Conservation (phyloP, 2,888 invertebrate species). For the Dermolepida albohirtum region DNA sequence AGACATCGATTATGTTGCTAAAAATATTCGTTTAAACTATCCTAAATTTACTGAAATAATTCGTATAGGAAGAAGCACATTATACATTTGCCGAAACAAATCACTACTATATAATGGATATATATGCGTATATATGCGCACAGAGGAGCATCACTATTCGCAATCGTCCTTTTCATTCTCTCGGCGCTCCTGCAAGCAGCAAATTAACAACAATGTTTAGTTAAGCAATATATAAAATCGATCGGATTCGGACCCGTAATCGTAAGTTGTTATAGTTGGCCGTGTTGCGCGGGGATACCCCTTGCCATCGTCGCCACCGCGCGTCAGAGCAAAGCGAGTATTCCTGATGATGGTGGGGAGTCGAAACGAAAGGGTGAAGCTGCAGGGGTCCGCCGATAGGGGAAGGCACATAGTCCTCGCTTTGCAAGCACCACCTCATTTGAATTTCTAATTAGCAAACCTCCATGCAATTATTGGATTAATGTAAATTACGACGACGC, state of each 20-base stretch:
- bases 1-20: too few relatives aligned
- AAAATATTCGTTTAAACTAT: too few relatives aligned
- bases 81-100: too few relatives aligned
- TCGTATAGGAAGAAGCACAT: too few relatives aligned
- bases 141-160: too few relatives aligned
- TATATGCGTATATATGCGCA: too few relatives aligned
- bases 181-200: too few relatives aligned
- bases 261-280: constrained; percentile 53
- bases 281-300: constrained; percentile 43
- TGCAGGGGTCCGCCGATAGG: constrained; percentile 48
- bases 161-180: too few relatives aligned
- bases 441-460: constrained; percentile 93
- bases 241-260: constrained; percentile 65
- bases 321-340: constrained; percentile 39
- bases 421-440: constrained; percentile 83
- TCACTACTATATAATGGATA: too few relatives aligned
- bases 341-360: constrained; percentile 34
- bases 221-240: constrained; percentile 63
- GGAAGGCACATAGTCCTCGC: constrained; percentile 62
- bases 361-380: constrained; percentile 54
- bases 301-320: constrained; percentile 33
- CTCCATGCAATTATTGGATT: constrained; percentile 94
- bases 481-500: constrained; percentile 91
- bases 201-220: constrained; percentile 52
- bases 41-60: too few relatives aligned